These are phyloP conservation scores for Nyctereutes procyonoides DNA, from an alignment of 2,113 vertebrate species.

Conservation along the genomic window DNA sequence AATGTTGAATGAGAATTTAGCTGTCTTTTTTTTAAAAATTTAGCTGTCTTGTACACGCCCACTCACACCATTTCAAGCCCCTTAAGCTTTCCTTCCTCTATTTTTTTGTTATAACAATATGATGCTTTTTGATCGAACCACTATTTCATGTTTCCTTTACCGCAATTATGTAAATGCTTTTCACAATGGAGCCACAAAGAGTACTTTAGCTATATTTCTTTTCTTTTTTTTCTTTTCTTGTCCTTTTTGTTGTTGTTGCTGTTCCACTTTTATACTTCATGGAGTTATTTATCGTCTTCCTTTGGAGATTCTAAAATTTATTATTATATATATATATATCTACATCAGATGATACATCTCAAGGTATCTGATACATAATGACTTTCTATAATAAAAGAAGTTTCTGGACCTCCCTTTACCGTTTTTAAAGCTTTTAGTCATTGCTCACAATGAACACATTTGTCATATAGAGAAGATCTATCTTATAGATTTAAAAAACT, in stretches of 20 bases:
- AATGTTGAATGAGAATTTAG: background rate
- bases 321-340: background rate
- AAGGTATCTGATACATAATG: background rate
- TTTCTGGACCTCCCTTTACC: background rate
- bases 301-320: background rate
- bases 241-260: background rate
- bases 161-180: background rate
- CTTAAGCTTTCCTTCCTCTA: background rate
- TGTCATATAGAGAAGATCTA: background rate
- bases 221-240: background rate
- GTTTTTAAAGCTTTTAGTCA: background rate
- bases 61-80: background rate
- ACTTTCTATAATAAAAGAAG: background rate
- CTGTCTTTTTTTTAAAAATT: background rate
- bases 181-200: background rate
- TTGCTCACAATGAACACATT: background rate
- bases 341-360: background rate
- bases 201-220: background rate
- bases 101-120: background rate
- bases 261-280: background rate
- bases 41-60: background rate
- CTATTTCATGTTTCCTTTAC: background rate
- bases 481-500: background rate
- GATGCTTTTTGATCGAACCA: background rate
- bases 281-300: background rate